These are phyloP conservation scores for Siniperca knerii DNA, from an alignment of 2,113 vertebrate genomes.

Conservation along the genomic window DNA sequence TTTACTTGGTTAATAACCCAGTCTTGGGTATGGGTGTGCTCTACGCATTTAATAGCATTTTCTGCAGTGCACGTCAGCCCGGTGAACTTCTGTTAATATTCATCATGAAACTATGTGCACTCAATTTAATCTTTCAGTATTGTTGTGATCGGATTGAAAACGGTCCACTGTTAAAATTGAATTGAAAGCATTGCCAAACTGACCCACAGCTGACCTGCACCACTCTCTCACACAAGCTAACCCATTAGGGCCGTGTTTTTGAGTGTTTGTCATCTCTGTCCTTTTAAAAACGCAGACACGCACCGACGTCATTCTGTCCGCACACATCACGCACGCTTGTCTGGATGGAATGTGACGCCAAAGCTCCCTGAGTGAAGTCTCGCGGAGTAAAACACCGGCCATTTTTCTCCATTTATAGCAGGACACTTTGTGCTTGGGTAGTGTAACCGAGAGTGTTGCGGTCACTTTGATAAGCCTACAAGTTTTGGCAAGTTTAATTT, in stretches of 20 bases:
- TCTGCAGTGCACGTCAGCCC: neutral
- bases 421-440: conserved; percentile 77
- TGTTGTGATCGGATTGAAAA: neutral
- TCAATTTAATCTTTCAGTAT: neutral
- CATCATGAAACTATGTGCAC: neutral
- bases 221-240: neutral
- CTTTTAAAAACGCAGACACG: conserved; percentile 31
- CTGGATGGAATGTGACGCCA: conserved; percentile 69
- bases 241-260: neutral
- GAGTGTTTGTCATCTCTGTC: neutral
- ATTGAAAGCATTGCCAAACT: neutral
- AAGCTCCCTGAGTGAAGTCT: conserved; percentile 79
- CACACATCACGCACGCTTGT: conserved; percentile 57
- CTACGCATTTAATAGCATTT: too few species aligned
- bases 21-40: neutral
- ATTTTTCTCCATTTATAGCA: conserved; percentile 84
- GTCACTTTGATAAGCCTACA: conserved; percentile 71
- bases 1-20: neutral
- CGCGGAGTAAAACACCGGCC: conserved; percentile 83
- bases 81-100: neutral
- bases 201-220: neutral
- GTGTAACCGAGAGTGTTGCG: conserved; percentile 59
- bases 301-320: conserved; percentile 50
- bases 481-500: conserved; percentile 71
- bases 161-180: neutral